Evolutionary conservation across 2,888 invertebrate genomes (phyloP), one percentile per base, ranked within the genome.

Genomic region (Dolomedes plantarius): DNA sequence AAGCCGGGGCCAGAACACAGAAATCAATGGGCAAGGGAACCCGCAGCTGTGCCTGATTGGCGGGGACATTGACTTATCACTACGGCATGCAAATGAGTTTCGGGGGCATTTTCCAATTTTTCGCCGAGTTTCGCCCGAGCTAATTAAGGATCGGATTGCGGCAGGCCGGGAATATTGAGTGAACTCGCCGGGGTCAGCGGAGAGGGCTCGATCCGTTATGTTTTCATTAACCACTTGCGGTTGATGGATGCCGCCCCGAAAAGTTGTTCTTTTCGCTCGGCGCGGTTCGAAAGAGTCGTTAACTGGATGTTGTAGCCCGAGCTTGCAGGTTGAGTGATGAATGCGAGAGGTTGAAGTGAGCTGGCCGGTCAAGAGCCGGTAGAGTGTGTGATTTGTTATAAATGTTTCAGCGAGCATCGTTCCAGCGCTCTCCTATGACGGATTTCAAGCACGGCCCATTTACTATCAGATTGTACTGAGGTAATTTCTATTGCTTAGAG

Each of bases 91-190:
- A 83, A 83, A 83, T 77, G 76, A 83, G 78, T 29, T 39, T n/a
- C n/a, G 32, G 56, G 41, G 19, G 71, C 50, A 64, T 73, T 77
- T 85, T 68, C 83, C 82, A 73, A 72, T 85, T 85, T 85, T 85
- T 85, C 83, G 83, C 72, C 77, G 72, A 67, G n/a, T n/a, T n/a
- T n/a, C n/a, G n/a, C n/a, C n/a, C n/a, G n/a, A n/a, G 72, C 77
- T 85, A 85, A 85, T 85, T 85, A 85, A 85, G 73, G 83, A 85
- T 85, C 83, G 67, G 76, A 76, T 83, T 76, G 76, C 65, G 76
- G 65, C 29, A 29, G 65, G 64, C 62, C 41, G 13, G 62, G 80
- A 68, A 85, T 77, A 85, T 72, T 68, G 83, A 85, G 83, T 85
- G 83, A 73, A 73, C 83, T 65, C 41, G 5, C 27, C 13, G 9